Evolutionary conservation across 2,888 invertebrate species (phyloP).

Genomic region (Eupithecia subfuscata): DNA sequence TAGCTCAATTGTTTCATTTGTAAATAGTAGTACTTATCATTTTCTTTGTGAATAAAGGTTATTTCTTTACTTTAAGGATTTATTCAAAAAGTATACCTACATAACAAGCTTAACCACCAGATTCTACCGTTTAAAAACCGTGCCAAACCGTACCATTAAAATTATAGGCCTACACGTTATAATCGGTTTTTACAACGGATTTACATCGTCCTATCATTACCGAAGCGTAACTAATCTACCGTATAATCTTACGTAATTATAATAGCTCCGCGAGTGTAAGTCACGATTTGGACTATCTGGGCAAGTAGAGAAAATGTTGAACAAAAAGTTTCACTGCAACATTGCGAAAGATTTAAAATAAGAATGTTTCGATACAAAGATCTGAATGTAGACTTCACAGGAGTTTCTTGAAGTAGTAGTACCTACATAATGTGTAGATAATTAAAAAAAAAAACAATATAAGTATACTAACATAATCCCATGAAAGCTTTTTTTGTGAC

Average conservation of each 20-base stretch:
- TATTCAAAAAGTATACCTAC: not conserved
- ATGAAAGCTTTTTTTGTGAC: not conserved
- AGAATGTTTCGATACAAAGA: not conserved
- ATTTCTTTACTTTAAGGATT: not conserved
- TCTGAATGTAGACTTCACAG: not conserved
- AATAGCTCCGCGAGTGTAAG: constrained; percentile 75
- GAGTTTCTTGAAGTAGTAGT: not conserved
- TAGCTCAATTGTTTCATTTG: too few relatives aligned
- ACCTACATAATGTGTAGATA: not conserved
- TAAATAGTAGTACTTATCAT: too few relatives aligned
- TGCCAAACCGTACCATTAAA: constrained; percentile 38
- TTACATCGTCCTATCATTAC: constrained; percentile 67
- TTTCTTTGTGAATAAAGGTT: too few relatives aligned
- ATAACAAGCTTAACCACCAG: constrained; percentile 7
- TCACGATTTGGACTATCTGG: constrained; percentile 79
- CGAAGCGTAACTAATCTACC: constrained; percentile 64
- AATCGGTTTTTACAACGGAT: constrained; percentile 54
- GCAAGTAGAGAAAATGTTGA: constrained; percentile 40
- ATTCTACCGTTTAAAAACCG: constrained; percentile 22
- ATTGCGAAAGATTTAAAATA: constrained; percentile 7
- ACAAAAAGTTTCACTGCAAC: constrained; percentile 30
- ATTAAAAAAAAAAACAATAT: too few relatives aligned
- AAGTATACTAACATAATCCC: too few relatives aligned
- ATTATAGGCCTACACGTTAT: constrained; percentile 43
- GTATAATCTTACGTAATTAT: constrained; percentile 80